phyloP scores from a whole-genome alignment of 2,113 vertebrate genomes.

The Cisticola juncidis region DNA sequence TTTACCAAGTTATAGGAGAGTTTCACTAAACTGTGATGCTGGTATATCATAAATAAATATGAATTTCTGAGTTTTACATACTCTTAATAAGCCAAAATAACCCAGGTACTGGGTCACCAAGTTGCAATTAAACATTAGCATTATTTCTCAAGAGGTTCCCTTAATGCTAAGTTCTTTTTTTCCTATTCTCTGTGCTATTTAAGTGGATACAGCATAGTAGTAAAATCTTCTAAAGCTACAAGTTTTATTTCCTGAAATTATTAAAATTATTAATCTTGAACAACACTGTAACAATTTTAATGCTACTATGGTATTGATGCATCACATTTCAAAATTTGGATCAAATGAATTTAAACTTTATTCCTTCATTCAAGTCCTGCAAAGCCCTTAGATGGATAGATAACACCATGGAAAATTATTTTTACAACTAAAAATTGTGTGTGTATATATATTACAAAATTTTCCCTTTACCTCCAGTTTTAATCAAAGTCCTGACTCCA shows the following conservation, averaged over 20 bases:
- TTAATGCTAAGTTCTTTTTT: not conserved
- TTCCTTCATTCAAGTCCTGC: not conserved
- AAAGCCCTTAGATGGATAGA: not conserved
- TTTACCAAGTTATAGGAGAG: not conserved
- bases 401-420: not conserved
- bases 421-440: not conserved
- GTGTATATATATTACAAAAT: not conserved
- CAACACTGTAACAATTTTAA: not conserved
- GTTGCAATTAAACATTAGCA: not conserved
- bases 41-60: not conserved
- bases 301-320: not conserved
- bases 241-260: not conserved
- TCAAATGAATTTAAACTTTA: not conserved
- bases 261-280: not conserved
- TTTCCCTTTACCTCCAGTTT: not conserved
- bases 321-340: not conserved
- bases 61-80: not conserved
- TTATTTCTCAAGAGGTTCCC: not conserved
- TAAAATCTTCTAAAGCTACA: not conserved
- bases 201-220: not conserved
- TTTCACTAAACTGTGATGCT: not conserved
- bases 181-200: not conserved
- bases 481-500: not conserved
- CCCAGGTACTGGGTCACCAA: not conserved
- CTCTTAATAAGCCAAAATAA: not conserved